Percentiles rank a stretch among this genome's conserved stretches.
These are phyloP conservation scores for Chloromyia formosa DNA, from an alignment of 2,888 invertebrate genomes.

Conservation along the genomic window DNA sequence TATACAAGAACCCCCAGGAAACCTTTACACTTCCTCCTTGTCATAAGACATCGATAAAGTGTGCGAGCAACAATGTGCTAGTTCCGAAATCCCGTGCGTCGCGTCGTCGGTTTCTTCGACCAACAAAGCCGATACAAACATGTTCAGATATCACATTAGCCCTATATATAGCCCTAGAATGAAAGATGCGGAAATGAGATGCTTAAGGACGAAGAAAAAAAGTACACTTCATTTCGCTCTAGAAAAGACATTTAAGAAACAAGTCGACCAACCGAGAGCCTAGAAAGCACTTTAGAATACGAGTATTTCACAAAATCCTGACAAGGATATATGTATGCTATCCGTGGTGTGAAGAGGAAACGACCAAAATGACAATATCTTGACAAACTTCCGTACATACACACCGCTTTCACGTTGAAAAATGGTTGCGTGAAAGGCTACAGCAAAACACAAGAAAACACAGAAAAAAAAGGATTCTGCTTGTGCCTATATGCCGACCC, in stretches of 20 bases:
- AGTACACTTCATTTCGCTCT: conserved; percentile 17
- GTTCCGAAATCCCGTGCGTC: conserved; percentile 27
- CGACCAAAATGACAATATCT: conserved; percentile 31
- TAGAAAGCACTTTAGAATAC: conserved; percentile 12
- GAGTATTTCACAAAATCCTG: conserved; percentile 19
- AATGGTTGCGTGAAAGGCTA: conserved; percentile 14
- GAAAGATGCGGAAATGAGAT: conserved; percentile 42
- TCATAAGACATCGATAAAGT: conserved; percentile 25
- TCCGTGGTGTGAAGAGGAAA: conserved; percentile 22
- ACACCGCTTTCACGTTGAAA: neutral
- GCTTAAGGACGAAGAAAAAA: conserved; percentile 27
- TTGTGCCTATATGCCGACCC: conserved; percentile 17
- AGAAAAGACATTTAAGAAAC: neutral
- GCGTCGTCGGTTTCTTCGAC: neutral
- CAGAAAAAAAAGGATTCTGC: too few relatives aligned
- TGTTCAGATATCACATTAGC: neutral
- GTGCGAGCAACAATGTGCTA: conserved; percentile 35
- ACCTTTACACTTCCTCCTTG: conserved; percentile 2
- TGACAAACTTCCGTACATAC: conserved; percentile 31
- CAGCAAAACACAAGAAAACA: conserved; percentile 20
- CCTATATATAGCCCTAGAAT: neutral
- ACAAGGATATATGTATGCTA: conserved; percentile 32
- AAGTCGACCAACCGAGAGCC: neutral
- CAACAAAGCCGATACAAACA: neutral
- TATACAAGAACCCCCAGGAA: neutral